phyloP scores from a whole-genome alignment of 2,888 invertebrate genomes.

The Apotomis turbidana region DNA sequence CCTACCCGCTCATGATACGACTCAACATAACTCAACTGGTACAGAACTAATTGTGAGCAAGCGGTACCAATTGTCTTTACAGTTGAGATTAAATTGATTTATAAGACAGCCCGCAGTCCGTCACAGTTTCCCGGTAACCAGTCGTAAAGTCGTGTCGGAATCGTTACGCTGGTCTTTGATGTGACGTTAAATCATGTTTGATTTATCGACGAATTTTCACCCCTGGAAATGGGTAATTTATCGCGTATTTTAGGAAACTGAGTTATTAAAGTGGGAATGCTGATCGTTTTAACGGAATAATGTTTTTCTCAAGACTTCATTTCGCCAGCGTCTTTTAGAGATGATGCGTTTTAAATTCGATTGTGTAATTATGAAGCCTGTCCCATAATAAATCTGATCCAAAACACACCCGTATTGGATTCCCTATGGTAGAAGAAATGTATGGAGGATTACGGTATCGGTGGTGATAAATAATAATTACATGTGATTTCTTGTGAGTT shows the following conservation, averaged over 20 bases:
- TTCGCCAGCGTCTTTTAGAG: too few species aligned
- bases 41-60: constrained; percentile 35
- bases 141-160: constrained; percentile 68
- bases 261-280: constrained; percentile 6
- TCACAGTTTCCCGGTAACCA: constrained; percentile 66
- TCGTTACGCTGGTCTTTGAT: constrained; percentile 66
- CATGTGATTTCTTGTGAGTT: too few species aligned
- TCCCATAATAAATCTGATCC: too few species aligned
- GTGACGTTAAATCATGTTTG: constrained; percentile 67
- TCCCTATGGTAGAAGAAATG: too few species aligned
- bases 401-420: too few species aligned
- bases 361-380: too few species aligned
- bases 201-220: constrained; percentile 58
- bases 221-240: constrained; percentile 26
- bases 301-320: background rate
- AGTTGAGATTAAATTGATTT: constrained; percentile 78
- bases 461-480: too few species aligned
- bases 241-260: constrained; percentile 12
- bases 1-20: constrained; percentile 5
- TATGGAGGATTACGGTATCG: too few species aligned
- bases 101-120: constrained; percentile 70
- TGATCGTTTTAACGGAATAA: background rate
- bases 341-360: too few species aligned
- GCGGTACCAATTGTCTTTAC: constrained; percentile 73
- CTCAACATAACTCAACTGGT: constrained; percentile 46